Conservation (phyloP, 2,888 invertebrate genomes). For the Agrochola litura region DNA sequence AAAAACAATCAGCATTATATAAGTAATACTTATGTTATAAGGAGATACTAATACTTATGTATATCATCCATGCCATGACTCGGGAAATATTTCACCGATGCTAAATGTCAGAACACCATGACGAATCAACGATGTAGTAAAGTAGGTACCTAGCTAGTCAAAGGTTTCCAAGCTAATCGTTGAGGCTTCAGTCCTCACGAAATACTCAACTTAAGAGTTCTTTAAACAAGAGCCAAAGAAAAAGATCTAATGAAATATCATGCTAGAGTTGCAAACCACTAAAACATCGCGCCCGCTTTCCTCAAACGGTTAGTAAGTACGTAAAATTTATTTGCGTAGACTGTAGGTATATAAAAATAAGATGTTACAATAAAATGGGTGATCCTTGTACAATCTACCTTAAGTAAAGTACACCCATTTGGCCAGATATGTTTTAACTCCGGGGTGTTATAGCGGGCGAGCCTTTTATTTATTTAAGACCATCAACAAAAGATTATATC, state of each 20-base stretch:
- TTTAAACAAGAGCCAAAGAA: neutral
- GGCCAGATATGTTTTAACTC: too few relatives aligned
- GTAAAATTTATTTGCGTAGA: neutral
- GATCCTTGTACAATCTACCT: neutral
- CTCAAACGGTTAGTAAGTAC: neutral
- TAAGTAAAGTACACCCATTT: too few relatives aligned
- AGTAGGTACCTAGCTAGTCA: constrained; percentile 17
- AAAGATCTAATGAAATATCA: neutral
- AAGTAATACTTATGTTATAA: neutral
- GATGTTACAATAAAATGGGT: neutral
- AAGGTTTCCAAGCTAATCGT: constrained; percentile 43
- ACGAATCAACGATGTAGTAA: constrained; percentile 16
- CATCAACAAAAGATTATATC: too few relatives aligned
- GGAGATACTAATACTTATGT: neutral
- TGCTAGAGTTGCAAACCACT: neutral
- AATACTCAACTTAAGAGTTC: constrained; percentile 9
- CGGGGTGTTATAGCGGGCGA: too few relatives aligned
- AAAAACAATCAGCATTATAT: neutral
- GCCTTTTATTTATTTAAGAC: too few relatives aligned
- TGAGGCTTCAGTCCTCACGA: neutral
- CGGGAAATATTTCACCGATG: constrained; percentile 22
- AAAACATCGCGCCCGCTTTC: neutral
- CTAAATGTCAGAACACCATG: constrained; percentile 50
- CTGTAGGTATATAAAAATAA: neutral
- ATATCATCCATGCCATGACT: constrained; percentile 5